phyloP scores from a whole-genome alignment of 92 coral and sea anemone genomes.

The Bergia sp. region DNA sequence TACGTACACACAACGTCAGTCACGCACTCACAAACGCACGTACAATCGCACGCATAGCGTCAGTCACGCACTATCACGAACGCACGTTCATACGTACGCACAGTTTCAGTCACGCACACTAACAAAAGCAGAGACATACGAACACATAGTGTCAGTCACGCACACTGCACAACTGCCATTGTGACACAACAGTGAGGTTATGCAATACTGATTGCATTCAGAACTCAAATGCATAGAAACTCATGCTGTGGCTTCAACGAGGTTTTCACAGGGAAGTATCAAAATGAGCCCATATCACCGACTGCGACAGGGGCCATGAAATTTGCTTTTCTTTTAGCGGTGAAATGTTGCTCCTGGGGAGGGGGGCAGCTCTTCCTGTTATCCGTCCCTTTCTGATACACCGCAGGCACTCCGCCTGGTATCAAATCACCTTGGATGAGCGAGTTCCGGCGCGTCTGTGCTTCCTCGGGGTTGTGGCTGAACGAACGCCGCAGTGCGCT shows the following conservation, averaged over 20 bases:
- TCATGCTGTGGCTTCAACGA: background rate
- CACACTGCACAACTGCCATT: background rate
- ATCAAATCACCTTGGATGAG: constrained; percentile 62
- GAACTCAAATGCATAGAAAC: background rate
- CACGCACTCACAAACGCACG: no score
- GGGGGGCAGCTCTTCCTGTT: constrained; percentile 6
- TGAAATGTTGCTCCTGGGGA: background rate
- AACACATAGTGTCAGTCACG: no score
- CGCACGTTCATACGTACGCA: no score
- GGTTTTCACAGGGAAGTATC: background rate
- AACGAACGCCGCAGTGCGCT: constrained; percentile 72
- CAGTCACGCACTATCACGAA: no score
- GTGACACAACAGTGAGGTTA: background rate
- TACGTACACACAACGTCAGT: no score
- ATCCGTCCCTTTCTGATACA: background rate
- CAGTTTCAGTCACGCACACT: no score
- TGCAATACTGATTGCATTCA: background rate
- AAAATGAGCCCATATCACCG: constrained; percentile 32
- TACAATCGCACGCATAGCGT: no score
- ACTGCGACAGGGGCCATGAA: constrained; percentile 30
- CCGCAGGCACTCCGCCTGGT: constrained; percentile 8
- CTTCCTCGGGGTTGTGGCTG: constrained; percentile 87
- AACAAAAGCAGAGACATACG: no score
- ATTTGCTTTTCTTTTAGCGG: constrained; percentile 17
- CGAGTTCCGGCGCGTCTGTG: constrained; percentile 62